These are phyloP conservation scores for Hedychridium roseum DNA, from an alignment of 2,888 invertebrate genomes.

Conservation along the genomic window DNA sequence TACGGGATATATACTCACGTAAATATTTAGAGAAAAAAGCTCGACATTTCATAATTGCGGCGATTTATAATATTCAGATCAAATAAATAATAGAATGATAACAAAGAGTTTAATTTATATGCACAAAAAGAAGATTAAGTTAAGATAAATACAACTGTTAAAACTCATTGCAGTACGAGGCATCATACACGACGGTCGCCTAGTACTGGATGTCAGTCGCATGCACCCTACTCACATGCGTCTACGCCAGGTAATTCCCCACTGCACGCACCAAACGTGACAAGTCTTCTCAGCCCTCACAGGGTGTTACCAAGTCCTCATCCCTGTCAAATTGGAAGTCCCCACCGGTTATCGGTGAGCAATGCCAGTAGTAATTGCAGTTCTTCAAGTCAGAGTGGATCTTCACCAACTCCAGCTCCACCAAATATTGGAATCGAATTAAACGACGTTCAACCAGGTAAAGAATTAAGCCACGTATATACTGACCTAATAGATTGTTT, in stretches of 20 bases:
- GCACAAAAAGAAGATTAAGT: too few species aligned
- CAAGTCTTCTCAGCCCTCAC: constrained; percentile 53
- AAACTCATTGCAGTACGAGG: constrained; percentile 46
- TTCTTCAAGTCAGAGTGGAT: constrained; percentile 34
- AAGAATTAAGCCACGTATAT: too few species aligned
- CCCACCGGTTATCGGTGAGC: constrained; percentile 48
- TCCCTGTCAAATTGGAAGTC: constrained; percentile 44
- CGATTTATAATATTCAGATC: too few species aligned
- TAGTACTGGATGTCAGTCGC: constrained; percentile 54
- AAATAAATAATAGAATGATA: too few species aligned
- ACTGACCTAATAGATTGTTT: too few species aligned
- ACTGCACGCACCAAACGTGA: constrained; percentile 51
- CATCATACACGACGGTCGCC: constrained; percentile 57
- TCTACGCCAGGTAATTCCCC: constrained; percentile 55
- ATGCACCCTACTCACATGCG: constrained; percentile 53
- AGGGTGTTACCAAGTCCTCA: constrained; percentile 52
- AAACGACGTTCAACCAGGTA: constrained; percentile 57
- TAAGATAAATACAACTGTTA: neutral
- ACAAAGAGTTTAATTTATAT: too few species aligned
- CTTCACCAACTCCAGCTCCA: constrained; percentile 33
- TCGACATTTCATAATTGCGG: too few species aligned
- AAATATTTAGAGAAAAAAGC: too few species aligned
- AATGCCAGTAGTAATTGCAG: constrained; percentile 48
- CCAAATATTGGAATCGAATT: constrained; percentile 54
- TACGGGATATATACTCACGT: too few species aligned